Evolutionary conservation across 2,888 invertebrate species (phyloP).

Genomic region (Sycophila texana): DNA sequence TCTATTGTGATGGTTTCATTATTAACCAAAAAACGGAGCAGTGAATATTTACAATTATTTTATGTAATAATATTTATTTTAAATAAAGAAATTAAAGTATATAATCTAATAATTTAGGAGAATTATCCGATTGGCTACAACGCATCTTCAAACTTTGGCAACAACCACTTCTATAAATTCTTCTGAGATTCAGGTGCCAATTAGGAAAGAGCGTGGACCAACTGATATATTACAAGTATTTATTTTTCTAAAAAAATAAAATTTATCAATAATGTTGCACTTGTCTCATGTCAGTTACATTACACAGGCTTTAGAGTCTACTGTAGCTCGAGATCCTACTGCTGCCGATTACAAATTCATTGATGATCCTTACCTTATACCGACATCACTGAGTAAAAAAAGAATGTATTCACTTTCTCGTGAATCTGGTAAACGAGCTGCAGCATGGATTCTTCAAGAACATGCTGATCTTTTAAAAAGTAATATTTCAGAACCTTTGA

Average conservation of each 20-base stretch:
- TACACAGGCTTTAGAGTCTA: constrained; percentile 83
- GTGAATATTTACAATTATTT: neutral
- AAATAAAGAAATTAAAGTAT: too few species aligned
- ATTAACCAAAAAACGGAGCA: neutral
- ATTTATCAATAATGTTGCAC: constrained; percentile 8
- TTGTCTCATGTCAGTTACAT: neutral
- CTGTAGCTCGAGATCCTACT: constrained; percentile 87
- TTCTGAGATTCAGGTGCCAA: constrained; percentile 79
- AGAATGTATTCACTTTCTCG: constrained; percentile 87
- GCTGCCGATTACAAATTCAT: constrained; percentile 93
- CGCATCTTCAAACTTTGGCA: constrained; percentile 47
- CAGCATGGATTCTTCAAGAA: constrained; percentile 87
- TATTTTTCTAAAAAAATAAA: neutral
- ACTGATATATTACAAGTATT: constrained; percentile 86
- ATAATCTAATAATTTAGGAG: constrained; percentile 41
- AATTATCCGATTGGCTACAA: constrained; percentile 39
- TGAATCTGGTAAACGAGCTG: constrained; percentile 91
- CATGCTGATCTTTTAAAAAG: constrained; percentile 84
- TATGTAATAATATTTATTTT: neutral
- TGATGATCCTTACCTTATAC: constrained; percentile 93
- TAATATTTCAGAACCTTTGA: constrained; percentile 81
- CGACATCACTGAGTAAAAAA: constrained; percentile 83
- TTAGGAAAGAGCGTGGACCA: constrained; percentile 84
- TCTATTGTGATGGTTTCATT: neutral
- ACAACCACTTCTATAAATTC: constrained; percentile 39